Percentiles rank a stretch among this genome's conserved stretches.
Conservation (phyloP, 2,888 invertebrate species). For the Oegoconia quadripuncta region DNA sequence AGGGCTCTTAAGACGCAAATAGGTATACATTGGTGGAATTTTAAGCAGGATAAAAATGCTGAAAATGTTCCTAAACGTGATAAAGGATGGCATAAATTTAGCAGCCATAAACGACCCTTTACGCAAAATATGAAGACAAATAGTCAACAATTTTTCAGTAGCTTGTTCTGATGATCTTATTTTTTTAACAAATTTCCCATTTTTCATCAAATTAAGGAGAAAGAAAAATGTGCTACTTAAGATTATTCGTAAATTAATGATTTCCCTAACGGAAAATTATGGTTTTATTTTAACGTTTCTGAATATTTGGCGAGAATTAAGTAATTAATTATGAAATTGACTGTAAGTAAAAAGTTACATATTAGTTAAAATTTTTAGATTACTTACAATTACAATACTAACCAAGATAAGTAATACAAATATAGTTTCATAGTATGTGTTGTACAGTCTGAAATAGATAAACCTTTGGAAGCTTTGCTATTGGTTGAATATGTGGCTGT, state of each 20-base stretch:
- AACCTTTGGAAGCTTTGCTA: too few species aligned
- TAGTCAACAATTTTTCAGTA: conserved; percentile 6
- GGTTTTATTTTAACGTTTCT: too few species aligned
- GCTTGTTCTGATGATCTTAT: background rate
- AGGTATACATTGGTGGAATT: background rate
- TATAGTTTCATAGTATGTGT: too few species aligned
- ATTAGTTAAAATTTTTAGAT: too few species aligned
- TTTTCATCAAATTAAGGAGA: conserved; percentile 1
- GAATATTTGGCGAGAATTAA: too few species aligned
- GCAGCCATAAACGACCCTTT: conserved; percentile 1
- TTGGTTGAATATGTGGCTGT: too few species aligned
- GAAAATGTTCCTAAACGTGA: background rate
- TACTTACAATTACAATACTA: too few species aligned
- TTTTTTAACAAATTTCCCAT: background rate
- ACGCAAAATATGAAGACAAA: conserved; percentile 13
- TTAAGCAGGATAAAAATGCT: background rate
- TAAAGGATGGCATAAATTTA: conserved; percentile 4
- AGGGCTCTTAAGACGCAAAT: background rate
- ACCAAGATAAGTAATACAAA: too few species aligned
- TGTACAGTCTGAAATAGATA: too few species aligned
- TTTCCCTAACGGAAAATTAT: too few species aligned
- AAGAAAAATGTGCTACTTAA: background rate
- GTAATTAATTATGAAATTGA: too few species aligned
- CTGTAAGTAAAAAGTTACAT: too few species aligned
- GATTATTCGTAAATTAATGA: background rate